phyloP scores from a whole-genome alignment of 1,140 invertebrate genomes.

The Drosophila murphyi region DNA sequence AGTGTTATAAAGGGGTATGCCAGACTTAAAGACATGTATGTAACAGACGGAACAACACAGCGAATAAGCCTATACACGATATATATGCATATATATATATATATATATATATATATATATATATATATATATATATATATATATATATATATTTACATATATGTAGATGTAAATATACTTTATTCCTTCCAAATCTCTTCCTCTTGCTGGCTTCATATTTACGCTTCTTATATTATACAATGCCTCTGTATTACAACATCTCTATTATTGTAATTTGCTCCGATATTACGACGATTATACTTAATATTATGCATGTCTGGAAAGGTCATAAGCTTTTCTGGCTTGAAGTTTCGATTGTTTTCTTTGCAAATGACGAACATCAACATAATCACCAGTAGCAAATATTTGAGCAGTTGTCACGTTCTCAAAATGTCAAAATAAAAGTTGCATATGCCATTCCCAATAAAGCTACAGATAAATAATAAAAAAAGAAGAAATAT shows the following conservation, averaged over 20 bases:
- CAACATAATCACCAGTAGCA: neutral
- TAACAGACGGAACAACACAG: no score
- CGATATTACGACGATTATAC: neutral
- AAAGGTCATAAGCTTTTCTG: neutral
- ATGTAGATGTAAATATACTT: no score
- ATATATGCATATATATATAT: no score
- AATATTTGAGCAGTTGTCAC: neutral
- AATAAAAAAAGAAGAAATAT: neutral
- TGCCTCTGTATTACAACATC: no score
- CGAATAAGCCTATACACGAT: no score
- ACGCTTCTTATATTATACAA: no score
- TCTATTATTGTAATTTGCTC: neutral
- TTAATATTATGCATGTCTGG: neutral
- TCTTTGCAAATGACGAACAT: conserved; percentile 1
- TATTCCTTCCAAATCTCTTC: no score
- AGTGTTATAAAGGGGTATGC: neutral
- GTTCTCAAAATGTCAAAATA: neutral
- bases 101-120: no score
- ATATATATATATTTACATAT: no score
- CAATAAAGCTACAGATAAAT: neutral
- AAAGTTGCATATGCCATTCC: neutral
- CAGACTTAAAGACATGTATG: no score
- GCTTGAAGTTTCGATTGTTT: neutral
- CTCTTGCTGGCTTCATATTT: no score
- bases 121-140: no score